Evolutionary conservation across 1,140 invertebrate species (phyloP).

Genomic region (Campoletis sonorensis): DNA sequence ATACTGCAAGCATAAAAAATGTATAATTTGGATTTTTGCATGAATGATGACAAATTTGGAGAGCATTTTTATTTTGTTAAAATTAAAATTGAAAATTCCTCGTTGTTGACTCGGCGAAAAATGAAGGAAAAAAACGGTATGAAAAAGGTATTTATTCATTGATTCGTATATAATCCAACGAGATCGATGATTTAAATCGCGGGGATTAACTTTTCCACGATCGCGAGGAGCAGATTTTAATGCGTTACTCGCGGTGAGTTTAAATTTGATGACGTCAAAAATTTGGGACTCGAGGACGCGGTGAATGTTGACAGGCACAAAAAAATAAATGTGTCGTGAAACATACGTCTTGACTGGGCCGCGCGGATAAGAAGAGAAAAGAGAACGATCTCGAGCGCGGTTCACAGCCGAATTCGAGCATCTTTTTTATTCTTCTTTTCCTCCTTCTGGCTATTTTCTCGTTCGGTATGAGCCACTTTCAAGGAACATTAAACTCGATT

Average conservation of each 20-base stretch:
- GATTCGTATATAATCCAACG: neutral
- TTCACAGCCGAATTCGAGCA: neutral
- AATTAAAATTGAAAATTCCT: no score
- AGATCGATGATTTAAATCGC: neutral
- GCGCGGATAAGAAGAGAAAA: neutral
- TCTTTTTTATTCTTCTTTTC: neutral
- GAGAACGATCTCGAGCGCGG: neutral
- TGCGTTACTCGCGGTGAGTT: no score
- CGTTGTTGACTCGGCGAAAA: neutral
- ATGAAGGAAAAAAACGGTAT: neutral
- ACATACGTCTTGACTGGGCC: neutral
- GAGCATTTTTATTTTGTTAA: no score
- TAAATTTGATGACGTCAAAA: no score
- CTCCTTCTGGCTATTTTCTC: neutral
- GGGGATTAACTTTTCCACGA: no score
- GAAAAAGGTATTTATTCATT: no score
- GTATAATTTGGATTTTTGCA: neutral
- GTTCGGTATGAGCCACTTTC: neutral
- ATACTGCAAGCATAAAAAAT: conserved; percentile 82
- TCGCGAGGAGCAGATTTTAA: no score
- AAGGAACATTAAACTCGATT: neutral
- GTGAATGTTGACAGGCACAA: neutral
- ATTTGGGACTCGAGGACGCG: neutral
- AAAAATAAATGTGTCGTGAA: neutral
- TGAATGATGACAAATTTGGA: no score